Percentiles rank a stretch among this genome's conserved stretches.
phyloP scores from a whole-genome alignment of 2,888 invertebrate species.

The Nemurella pictetii region DNA sequence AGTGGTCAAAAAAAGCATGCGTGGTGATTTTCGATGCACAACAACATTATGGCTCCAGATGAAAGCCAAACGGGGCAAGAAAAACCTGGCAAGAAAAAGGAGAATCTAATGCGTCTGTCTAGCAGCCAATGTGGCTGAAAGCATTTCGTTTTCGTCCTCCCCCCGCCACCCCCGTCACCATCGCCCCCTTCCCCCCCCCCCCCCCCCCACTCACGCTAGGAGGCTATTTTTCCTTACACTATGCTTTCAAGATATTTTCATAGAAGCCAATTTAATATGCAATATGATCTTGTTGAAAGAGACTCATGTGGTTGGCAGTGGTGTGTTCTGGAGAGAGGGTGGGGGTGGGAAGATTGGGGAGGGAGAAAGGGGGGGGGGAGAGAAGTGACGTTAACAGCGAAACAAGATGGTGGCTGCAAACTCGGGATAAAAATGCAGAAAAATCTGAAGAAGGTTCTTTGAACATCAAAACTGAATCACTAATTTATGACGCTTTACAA shows the following conservation, averaged over 20 bases:
- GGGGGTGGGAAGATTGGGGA: background rate
- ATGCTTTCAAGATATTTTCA: slow-evolving; percentile 6
- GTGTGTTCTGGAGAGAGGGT: background rate
- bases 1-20: too few relatives aligned
- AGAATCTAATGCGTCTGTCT: background rate
- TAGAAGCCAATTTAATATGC: slow-evolving; percentile 39
- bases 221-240: slow-evolving; percentile 25
- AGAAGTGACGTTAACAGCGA: background rate
- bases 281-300: slow-evolving; percentile 39
- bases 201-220: background rate
- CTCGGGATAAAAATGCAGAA: background rate
- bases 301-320: slow-evolving; percentile 19
- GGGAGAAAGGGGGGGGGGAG: slow-evolving; percentile 21
- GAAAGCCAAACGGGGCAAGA: too few relatives aligned
- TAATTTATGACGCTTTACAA: too few relatives aligned
- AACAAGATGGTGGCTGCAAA: background rate
- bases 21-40: too few relatives aligned
- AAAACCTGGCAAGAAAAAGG: too few relatives aligned
- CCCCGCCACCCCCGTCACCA: too few relatives aligned
- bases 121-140: background rate
- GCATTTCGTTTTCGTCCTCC: slow-evolving; percentile 8
- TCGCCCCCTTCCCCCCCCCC: background rate
- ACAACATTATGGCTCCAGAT: too few relatives aligned
- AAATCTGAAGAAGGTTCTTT: too few relatives aligned
- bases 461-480: too few relatives aligned